Conservation (phyloP, 2,113 vertebrate species). For the Notiomystis cincta region DNA sequence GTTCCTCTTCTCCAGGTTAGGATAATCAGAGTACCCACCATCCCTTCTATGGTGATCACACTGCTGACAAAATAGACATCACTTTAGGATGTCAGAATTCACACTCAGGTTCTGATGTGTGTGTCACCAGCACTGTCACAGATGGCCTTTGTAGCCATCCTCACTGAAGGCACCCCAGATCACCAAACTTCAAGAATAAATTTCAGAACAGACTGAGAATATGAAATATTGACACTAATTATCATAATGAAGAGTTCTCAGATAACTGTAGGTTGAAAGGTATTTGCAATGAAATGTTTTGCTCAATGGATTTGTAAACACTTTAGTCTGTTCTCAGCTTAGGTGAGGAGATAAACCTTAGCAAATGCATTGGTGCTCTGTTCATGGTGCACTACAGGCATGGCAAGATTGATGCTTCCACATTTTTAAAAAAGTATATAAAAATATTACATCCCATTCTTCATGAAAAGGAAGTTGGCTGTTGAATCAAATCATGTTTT, state of each 20-base stretch:
- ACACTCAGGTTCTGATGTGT: neutral
- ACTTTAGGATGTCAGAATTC: neutral
- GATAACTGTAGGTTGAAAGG: neutral
- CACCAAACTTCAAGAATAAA: neutral
- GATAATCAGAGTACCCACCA: neutral
- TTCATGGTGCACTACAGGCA: neutral
- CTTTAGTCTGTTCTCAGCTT: neutral
- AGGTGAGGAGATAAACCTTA: neutral
- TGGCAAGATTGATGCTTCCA: neutral
- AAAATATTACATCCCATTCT: neutral
- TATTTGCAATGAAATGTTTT: neutral
- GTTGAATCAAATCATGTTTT: neutral
- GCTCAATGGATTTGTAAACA: neutral
- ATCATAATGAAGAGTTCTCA: neutral
- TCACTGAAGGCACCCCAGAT: neutral
- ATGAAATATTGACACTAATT: neutral
- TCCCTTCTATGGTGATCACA: neutral
- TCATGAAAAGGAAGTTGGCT: neutral
- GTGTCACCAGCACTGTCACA: neutral
- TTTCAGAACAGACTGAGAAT: neutral
- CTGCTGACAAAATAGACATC: neutral
- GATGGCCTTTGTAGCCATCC: neutral
- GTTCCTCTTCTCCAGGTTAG: neutral
- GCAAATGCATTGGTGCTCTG: neutral
- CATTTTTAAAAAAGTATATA: rapidly evolving